Conservation (phyloP, 2,797 vertebrate genomes). For the Sandelia bainsii region DNA sequence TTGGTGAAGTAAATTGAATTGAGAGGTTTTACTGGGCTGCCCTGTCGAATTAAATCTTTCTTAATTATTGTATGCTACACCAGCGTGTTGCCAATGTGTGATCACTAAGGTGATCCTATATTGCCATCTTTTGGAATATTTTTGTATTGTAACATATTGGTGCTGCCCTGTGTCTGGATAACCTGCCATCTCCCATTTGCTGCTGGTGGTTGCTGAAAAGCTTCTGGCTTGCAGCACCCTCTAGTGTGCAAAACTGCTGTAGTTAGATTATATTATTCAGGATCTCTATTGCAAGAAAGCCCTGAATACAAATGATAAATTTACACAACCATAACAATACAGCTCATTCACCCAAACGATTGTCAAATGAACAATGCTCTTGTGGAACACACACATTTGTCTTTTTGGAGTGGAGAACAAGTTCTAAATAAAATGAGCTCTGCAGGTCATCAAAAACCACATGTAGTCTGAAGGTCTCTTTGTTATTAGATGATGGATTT, state of each 20-base stretch:
- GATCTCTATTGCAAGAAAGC: too few relatives aligned
- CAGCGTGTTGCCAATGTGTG: neutral
- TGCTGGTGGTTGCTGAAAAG: neutral
- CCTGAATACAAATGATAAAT: too few relatives aligned
- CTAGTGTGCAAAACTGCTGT: conserved; percentile 27
- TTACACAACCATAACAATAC: too few relatives aligned
- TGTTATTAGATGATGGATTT: neutral
- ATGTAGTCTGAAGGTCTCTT: too few relatives aligned
- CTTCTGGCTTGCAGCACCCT: conserved; percentile 50
- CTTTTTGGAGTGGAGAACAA: too few relatives aligned
- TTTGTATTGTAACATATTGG: conserved; percentile 44
- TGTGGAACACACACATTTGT: too few relatives aligned
- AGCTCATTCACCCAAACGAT: too few relatives aligned
- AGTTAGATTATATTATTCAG: neutral
- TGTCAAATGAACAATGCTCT: too few relatives aligned
- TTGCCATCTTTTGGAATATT: conserved; percentile 72
- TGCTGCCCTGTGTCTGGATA: conserved; percentile 13
- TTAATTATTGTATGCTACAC: conserved; percentile 19
- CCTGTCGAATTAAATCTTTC: conserved; percentile 31
- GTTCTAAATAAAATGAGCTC: too few relatives aligned
- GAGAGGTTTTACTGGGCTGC: conserved; percentile 14
- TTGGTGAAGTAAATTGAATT: conserved; percentile 20
- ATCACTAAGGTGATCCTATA: conserved; percentile 35
- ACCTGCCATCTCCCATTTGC: neutral
- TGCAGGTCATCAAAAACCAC: too few relatives aligned